Conservation (phyloP, 2,888 invertebrate species). For the Ametastegia equiseti region DNA sequence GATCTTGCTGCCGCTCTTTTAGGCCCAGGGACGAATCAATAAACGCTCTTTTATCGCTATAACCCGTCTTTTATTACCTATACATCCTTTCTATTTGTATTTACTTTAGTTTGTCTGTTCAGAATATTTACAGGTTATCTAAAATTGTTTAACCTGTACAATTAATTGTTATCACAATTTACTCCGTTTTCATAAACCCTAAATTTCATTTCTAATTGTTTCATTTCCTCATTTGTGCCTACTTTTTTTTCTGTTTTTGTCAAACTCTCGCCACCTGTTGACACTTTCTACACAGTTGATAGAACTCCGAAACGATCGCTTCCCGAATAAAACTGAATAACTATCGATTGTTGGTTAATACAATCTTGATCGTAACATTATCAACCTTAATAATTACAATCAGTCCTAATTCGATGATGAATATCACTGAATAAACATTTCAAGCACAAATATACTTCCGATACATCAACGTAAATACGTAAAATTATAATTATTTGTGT, state of each 20-base stretch:
- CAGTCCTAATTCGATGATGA: too few relatives aligned
- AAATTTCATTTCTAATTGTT: not conserved
- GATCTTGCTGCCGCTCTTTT: constrained; percentile 12
- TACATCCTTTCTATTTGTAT: not conserved
- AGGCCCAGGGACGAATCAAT: constrained; percentile 25
- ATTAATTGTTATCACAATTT: not conserved
- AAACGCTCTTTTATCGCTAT: not conserved
- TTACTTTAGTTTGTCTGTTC: not conserved
- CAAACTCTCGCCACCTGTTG: not conserved
- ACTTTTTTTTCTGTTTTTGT: not conserved
- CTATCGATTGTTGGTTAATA: not conserved
- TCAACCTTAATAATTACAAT: too few relatives aligned
- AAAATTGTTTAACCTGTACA: not conserved
- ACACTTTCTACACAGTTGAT: not conserved
- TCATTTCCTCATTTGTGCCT: not conserved
- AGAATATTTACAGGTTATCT: not conserved
- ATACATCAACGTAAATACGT: too few relatives aligned
- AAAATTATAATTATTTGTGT: too few relatives aligned
- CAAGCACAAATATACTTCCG: too few relatives aligned
- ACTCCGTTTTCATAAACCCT: not conserved
- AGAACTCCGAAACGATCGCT: not conserved
- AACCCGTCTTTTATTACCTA: not conserved
- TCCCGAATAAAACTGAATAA: not conserved
- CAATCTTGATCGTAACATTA: too few relatives aligned
- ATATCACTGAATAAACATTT: too few relatives aligned